phyloP scores from a whole-genome alignment of 2,888 invertebrate species.

The Merodon equestris region DNA sequence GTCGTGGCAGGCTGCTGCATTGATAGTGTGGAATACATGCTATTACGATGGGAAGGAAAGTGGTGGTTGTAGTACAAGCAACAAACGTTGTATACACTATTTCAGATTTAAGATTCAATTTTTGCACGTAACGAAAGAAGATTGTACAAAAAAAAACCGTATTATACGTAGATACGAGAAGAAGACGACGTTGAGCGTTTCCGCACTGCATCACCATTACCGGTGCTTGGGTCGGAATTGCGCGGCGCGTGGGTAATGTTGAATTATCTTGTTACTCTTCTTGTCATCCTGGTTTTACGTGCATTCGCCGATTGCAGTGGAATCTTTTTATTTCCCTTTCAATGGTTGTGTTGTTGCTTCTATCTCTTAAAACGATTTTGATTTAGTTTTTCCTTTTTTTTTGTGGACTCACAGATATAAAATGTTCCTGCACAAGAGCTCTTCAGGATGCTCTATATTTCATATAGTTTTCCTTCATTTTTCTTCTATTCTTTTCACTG shows the following conservation, averaged over 20 bases:
- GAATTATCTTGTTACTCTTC: slow-evolving; percentile 67
- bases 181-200: slow-evolving; percentile 33
- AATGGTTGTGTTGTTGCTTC: not conserved
- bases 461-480: not conserved
- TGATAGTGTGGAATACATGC: slow-evolving; percentile 1
- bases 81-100: slow-evolving; percentile 21
- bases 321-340: slow-evolving; percentile 1
- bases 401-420: no score
- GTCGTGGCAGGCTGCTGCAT: slow-evolving; percentile 31
- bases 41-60: not conserved
- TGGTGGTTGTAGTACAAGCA: not conserved
- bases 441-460: not conserved
- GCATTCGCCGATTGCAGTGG: slow-evolving; percentile 46
- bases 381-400: slow-evolving; percentile 48
- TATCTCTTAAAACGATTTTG: slow-evolving; percentile 36
- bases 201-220: slow-evolving; percentile 49
- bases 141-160: no score
- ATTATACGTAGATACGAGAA: slow-evolving; percentile 2
- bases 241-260: slow-evolving; percentile 31
- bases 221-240: not conserved
- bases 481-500: slow-evolving; percentile 28
- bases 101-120: slow-evolving; percentile 66
- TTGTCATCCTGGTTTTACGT: slow-evolving; percentile 67
- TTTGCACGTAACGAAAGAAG: slow-evolving; percentile 63
- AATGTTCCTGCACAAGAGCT: no score